Base-by-base conservation (phyloP, 2,797 vertebrate species). In the Clarias pachynema region DNA sequence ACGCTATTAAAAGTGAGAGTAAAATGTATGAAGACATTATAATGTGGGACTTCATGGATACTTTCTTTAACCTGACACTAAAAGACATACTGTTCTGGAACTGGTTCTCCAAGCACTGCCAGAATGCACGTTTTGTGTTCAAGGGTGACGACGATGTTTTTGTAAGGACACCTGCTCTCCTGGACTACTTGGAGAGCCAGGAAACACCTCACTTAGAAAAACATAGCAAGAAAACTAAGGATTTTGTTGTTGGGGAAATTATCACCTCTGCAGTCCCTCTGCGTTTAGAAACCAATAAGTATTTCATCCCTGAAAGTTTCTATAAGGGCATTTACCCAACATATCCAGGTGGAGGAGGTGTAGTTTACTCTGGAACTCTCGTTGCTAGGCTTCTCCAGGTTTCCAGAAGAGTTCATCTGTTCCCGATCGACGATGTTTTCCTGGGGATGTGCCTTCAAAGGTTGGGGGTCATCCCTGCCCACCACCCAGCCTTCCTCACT, bases 71-170 rank as follows among this genome's bases (percentile, higher is more conserved):
- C 90, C 94, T 95, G 53, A 95, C 95, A 0, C 29, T 96, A 83
- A 96, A 96, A 86, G 95, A 96, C 4, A 88, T 96, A 85, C 91
- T 94, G 18, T 95, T 96, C 90, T 96, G 95, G 94, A 83, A 70
- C 1, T 96, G 95, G 96, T 92, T 95, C 78, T 89, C 90, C 0
- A 10, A 0, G 40, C 34, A 2, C 69, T 96, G 95, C 78, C 22
- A 34, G 0, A 59, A 29, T 1, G 85, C 89, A 0, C 83, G 0
- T 7, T 96, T 95, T 2, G 81, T 96, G 73, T 93, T 96, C 2
- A 95, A 96, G 85, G 96, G 95, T 0, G 95, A 96, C 0, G 95
- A 96, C 0, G 95, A 96, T 6, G 84, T 96, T 49, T 95, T 96
- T 10, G 86, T 96, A 74, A 94, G 94, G 89, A 95, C 92, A 0